These are phyloP conservation scores for Dusona sp. DNA, from an alignment of 2,888 invertebrate species.

Conservation along the genomic window DNA sequence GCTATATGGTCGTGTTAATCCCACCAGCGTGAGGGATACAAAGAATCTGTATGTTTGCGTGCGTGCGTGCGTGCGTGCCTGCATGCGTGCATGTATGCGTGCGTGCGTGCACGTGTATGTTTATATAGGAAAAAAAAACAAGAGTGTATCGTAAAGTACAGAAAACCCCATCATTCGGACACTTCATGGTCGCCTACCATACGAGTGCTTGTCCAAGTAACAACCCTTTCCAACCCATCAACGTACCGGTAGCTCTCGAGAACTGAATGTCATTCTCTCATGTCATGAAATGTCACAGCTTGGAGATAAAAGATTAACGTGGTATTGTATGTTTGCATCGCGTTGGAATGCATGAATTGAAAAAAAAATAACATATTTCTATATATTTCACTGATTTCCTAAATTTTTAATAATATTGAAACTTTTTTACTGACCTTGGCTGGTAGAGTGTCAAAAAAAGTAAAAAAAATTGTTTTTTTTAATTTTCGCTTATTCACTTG, in stretches of 20 bases:
- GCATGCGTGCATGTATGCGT: neutral
- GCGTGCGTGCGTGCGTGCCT: constrained; percentile 6
- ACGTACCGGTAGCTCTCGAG: constrained; percentile 1
- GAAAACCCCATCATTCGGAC: constrained; percentile 34
- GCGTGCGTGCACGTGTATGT: neutral
- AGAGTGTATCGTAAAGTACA: neutral
- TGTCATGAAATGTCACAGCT: constrained; percentile 8
- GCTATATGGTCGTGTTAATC: constrained; percentile 41
- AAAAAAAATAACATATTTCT: neutral
- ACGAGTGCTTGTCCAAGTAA: constrained; percentile 18
- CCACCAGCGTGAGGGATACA: constrained; percentile 13
- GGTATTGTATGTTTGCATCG: neutral
- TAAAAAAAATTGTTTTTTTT: too few relatives aligned
- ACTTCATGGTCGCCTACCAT: constrained; percentile 56
- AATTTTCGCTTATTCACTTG: too few relatives aligned
- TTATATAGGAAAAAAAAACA: neutral
- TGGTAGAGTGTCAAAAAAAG: too few relatives aligned
- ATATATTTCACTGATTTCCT: neutral
- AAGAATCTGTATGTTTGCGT: constrained; percentile 34
- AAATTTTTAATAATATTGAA: neutral
- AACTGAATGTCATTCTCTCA: constrained; percentile 29
- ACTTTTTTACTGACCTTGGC: neutral
- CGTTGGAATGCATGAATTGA: neutral
- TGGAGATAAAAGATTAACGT: neutral
- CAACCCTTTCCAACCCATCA: neutral